Evolutionary conservation across 64 coral and sea anemone genomes (phyloP).

Genomic region (Montipora cactus): DNA sequence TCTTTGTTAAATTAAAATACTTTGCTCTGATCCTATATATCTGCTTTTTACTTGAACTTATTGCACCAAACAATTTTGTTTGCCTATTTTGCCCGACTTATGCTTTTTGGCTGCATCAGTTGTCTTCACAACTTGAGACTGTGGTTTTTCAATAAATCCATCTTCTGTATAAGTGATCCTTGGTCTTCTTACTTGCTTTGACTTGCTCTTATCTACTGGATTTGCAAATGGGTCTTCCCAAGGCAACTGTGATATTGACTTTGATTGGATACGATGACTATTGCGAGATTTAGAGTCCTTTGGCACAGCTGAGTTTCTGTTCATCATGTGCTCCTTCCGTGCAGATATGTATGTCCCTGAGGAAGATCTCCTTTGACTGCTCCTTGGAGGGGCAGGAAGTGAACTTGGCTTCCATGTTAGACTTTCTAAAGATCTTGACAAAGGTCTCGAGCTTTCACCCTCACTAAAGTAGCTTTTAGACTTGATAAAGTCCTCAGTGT

Average conservation of each 20-base stretch:
- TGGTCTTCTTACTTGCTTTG: slow-evolving; percentile 66
- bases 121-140: slow-evolving; percentile 72
- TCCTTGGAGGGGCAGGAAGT: slow-evolving; percentile 24
- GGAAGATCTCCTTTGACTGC: slow-evolving; percentile 65
- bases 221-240: slow-evolving; percentile 99
- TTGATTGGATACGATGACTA: slow-evolving; percentile 52
- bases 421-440: slow-evolving; percentile 75
- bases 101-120: slow-evolving; percentile 80
- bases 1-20: too few species aligned
- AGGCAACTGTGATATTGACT: slow-evolving; percentile 75
- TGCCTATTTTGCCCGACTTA: slow-evolving; percentile 52
- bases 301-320: slow-evolving; percentile 30
- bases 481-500: slow-evolving; percentile 41
- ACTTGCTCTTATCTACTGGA: slow-evolving; percentile 89
- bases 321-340: slow-evolving; percentile 62
- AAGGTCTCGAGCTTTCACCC: slow-evolving; percentile 46
- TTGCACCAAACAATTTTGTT: slow-evolving; percentile 96
- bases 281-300: slow-evolving; percentile 28
- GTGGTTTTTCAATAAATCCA: slow-evolving; percentile 57
- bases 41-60: slow-evolving; percentile 8
- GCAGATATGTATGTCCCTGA: slow-evolving; percentile 55
- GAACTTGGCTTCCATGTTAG: slow-evolving; percentile 51
- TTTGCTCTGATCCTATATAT: too few species aligned
- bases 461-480: slow-evolving; percentile 59
- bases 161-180: slow-evolving; percentile 93